Base-by-base conservation (phyloP, 92 coral and sea anemone species). In the Muricea muricata region DNA sequence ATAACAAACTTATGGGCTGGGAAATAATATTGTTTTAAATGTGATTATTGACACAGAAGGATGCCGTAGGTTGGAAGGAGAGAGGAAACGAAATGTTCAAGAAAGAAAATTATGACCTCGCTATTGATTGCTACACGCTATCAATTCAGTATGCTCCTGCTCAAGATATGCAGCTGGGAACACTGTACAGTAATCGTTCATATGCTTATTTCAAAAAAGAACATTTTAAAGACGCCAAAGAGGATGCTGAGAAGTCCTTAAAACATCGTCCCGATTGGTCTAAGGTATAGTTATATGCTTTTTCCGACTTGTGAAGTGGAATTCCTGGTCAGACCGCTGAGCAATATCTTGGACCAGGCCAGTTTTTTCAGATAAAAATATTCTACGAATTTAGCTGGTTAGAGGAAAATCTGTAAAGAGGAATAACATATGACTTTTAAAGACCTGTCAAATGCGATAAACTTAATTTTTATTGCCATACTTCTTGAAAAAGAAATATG, bases 1-100 rank as follows among this genome's bases (percentile, higher is more conserved):
- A n/a, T n/a, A n/a, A n/a, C n/a, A n/a, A n/a, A n/a, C n/a, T n/a
- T n/a, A n/a, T n/a, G 18, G 18, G 18, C 56, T 48, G 18, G 45
- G 45, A 39, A 39, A 48, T 48, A 7, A 10, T 18, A 4, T 35
- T 15, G 9, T 28, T 17, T 54, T 17, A 13, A 25, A 67, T 31
- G 20, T 42, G 39, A 14, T 58, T 65, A 74, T 18, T 39, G 2
- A 15, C 30, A 18, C 42, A 94, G 98, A 87, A 47, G 37, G 98
- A 94, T 74, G 97, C 98, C 71, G 75, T 50, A 55, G 84, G 87
- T 69, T 94, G 98, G 97, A 93, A 89, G 55, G 94, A 91, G 86
- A 86, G 97, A 65, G 98, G 98, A 28, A 94, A 91, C 42, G 90
- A 82, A 45, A 86, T 94, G 12, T 90, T 94, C 33, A 89, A 80